phyloP scores from a whole-genome alignment of 2,888 invertebrate species.

The Hanleya hanleyi region DNA sequence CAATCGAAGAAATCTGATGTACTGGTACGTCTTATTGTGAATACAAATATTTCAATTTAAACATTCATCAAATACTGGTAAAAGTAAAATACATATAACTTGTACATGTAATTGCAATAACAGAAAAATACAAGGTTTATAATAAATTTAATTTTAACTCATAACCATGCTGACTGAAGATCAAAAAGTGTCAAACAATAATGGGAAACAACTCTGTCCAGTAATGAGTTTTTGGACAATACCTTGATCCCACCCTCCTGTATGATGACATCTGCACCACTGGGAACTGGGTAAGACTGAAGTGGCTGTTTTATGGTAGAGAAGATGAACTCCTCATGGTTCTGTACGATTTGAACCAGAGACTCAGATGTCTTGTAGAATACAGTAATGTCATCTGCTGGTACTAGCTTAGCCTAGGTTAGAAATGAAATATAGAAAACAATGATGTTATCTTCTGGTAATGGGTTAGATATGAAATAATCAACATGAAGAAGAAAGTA shows the following conservation, averaged over 20 bases:
- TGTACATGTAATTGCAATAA: too few relatives aligned
- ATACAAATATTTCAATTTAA: too few relatives aligned
- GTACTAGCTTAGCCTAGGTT: slow-evolving; percentile 84
- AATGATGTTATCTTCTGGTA: neutral
- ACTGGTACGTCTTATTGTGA: too few relatives aligned
- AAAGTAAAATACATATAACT: too few relatives aligned
- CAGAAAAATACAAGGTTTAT: too few relatives aligned
- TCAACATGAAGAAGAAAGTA: too few relatives aligned
- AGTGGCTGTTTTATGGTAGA: slow-evolving; percentile 87
- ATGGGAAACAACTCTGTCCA: neutral
- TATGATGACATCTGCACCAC: slow-evolving; percentile 78
- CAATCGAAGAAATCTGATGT: too few relatives aligned
- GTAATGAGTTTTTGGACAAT: neutral
- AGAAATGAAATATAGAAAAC: neutral
- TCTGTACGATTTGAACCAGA: slow-evolving; percentile 79
- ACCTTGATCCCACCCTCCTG: slow-evolving; percentile 77
- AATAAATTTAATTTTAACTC: too few relatives aligned
- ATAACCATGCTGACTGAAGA: too few relatives aligned
- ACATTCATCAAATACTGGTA: too few relatives aligned
- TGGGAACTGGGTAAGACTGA: slow-evolving; percentile 76
- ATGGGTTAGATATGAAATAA: too few relatives aligned
- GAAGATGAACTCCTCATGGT: slow-evolving; percentile 86
- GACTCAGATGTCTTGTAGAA: slow-evolving; percentile 78
- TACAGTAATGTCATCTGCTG: slow-evolving; percentile 90
- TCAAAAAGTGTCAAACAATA: neutral